Base-by-base conservation (phyloP, 2,113 vertebrate species). In the Menidia beryllina region DNA sequence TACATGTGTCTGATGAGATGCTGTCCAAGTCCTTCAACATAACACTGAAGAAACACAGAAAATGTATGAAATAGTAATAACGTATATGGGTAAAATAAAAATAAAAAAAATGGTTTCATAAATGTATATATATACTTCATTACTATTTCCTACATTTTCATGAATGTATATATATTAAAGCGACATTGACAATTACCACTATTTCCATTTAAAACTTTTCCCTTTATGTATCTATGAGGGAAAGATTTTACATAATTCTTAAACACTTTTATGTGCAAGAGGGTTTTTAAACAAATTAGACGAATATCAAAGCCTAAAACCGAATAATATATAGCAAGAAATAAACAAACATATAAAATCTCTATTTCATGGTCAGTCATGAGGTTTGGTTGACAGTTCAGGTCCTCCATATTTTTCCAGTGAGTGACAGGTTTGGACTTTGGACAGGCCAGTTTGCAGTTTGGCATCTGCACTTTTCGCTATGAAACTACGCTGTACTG, bases 1-100 rank as follows among this genome's bases (percentile, higher is more conserved):
- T 62, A 36, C 24, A 69, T 57, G 70, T 49, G 54, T 77, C 70
- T 61, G 47, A 62, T 24, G 70, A 69, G 43, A 75, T 65, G 70
- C 36, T 72, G 66, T 51, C 14, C 53, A 50, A 49, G 8, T 25
- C 36, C 30, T 52, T 62, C 53, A 67, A 5, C 45, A 49, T 2
- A 43, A 39, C 24, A 43, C 24, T 54, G 8, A 43, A 11, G 48
- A 26, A 76, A 36, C 19, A 61, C 34, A n/a, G 12, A 14, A 21
- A 65, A 47, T 14, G 8, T 20, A n/a, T 41, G 3, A 52, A 58
- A 64, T n/a, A n/a, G n/a, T n/a, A n/a, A n/a, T n/a, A n/a, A n/a
- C n/a, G n/a, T n/a, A n/a, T n/a, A n/a, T n/a, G n/a, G n/a, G n/a
- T n/a, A n/a, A n/a, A n/a, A n/a, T n/a, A n/a, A n/a, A n/a, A n/a